Evolutionary conservation across 2,888 invertebrate genomes (phyloP), one percentile per base, ranked within the genome.

Genomic region (Thereva unica): DNA sequence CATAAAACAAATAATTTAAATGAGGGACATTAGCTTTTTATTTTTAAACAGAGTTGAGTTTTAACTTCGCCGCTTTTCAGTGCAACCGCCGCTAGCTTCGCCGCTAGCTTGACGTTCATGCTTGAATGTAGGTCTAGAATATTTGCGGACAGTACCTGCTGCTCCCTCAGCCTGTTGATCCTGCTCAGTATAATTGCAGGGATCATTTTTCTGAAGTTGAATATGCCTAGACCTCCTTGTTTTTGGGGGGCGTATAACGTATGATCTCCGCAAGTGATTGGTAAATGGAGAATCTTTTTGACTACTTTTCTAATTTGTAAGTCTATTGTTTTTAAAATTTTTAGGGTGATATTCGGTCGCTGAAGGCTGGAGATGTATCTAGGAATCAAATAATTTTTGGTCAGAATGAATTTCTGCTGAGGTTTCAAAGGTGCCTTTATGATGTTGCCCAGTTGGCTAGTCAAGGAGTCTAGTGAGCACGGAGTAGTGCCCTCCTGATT

Each of bases 381-480:
- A 41, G 53, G 53, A 3, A 42, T 55, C 1, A 64, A 12, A 9
- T 1, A 64, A 4, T 5, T 3, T 6, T 35, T 3, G 0, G 37
- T 4, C 9, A 61, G 49, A 1, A 41, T 41, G 8, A 64, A n/a
- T 2, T 52, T 50, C 35, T 64, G 64, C 2, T 64, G 64, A 4
- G 52, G 52, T 40, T 37, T 63, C 40, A 63, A n/a, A 2, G 64
- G 64, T 1, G 64, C 38, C 37, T 9, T 37, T 3, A 38, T 40
- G 34, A 64, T 52, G 2, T 9, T 12, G 1, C 2, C 8, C 2
- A 49, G 12, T 3, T 49, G 49, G 1, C 2, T 2, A 3, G 8
- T 7, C 4, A 49, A 10, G 2, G 49, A 2, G 1, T 12, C 10
- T 6, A 1, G 1, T n/a, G 10, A n/a, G 4, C 49, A 49, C 1